These are phyloP conservation scores for Phocoena sinus DNA, from an alignment of 2,113 vertebrate species.

Conservation along the genomic window DNA sequence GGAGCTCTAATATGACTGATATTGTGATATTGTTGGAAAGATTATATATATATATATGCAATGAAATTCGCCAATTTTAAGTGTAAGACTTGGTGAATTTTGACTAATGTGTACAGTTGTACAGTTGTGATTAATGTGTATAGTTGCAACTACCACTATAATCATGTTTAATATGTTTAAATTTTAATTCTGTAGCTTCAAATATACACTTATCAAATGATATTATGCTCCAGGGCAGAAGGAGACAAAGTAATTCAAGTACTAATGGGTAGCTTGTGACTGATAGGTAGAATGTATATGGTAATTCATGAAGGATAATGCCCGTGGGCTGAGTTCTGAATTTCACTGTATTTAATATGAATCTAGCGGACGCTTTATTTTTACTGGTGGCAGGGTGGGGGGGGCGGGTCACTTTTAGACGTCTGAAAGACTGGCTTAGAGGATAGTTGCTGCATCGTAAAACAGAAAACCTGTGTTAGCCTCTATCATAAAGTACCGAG, in stretches of 20 bases:
- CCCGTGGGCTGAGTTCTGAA: background rate
- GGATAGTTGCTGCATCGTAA: background rate
- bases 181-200: constrained; percentile 24
- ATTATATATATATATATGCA: background rate
- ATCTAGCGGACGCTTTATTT: background rate
- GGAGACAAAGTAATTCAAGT: background rate
- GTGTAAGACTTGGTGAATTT: background rate
- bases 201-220: background rate
- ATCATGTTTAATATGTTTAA: background rate
- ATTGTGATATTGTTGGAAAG: background rate
- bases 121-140: background rate
- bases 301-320: background rate
- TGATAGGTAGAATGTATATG: background rate
- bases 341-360: constrained; percentile 6
- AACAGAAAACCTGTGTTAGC: background rate
- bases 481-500: background rate
- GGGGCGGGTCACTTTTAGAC: background rate
- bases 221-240: background rate
- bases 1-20: background rate
- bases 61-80: constrained; percentile 6
- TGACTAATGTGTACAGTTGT: background rate
- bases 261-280: background rate
- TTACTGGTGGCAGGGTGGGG: background rate
- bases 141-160: background rate
- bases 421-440: background rate